Percentiles rank a stretch among this genome's conserved stretches.
Evolutionary conservation across 2,113 vertebrate genomes (phyloP).

Genomic region (Sebastes schlegelii): DNA sequence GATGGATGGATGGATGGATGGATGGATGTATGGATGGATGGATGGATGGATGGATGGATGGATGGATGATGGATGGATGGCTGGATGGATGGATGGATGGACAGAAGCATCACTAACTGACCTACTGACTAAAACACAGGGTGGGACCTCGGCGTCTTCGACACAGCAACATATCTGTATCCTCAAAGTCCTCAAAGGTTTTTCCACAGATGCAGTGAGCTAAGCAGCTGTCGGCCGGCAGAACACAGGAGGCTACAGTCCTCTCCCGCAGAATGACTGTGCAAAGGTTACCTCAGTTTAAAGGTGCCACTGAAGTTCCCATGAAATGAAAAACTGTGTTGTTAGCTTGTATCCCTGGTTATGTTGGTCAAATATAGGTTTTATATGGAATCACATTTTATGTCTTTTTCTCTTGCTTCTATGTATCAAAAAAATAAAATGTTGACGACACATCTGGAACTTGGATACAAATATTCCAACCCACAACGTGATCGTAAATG

Average conservation of each 20-base stretch:
- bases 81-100: slow-evolving; percentile 41
- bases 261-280: neutral
- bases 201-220: slow-evolving; percentile 66
- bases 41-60: slow-evolving; percentile 40
- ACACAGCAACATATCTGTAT: slow-evolving; percentile 54
- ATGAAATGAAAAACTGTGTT: neutral
- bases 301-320: neutral
- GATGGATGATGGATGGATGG: no score
- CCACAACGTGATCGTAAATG: neutral
- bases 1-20: slow-evolving; percentile 42
- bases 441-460: neutral
- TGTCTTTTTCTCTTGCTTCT: neutral
- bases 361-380: no score
- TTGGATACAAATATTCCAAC: neutral
- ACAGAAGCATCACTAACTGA: slow-evolving; percentile 49
- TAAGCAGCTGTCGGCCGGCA: slow-evolving; percentile 11
- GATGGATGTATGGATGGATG: slow-evolving; percentile 42
- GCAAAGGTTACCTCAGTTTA: slow-evolving; percentile 31
- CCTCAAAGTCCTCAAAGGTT: slow-evolving; percentile 19
- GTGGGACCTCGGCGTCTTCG: slow-evolving; percentile 49
- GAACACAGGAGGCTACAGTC: neutral
- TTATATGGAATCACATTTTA: no score
- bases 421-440: neutral
- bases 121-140: slow-evolving; percentile 68
- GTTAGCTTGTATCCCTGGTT: neutral